phyloP scores from a whole-genome alignment of 2,797 vertebrate species.

The Aulostomus chinensis region DNA sequence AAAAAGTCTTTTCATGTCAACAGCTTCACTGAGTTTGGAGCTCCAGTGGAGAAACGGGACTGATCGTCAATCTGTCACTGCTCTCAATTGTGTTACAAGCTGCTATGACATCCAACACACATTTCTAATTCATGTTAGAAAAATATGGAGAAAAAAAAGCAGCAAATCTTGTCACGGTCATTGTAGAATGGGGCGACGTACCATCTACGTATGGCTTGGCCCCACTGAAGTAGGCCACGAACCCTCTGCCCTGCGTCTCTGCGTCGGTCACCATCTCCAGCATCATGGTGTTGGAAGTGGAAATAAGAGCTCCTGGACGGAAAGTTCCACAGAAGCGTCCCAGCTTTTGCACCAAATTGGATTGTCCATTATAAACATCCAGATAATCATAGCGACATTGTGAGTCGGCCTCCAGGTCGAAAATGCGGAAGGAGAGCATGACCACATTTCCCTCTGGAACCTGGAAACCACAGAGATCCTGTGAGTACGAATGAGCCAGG shows the following conservation, averaged over 20 bases:
- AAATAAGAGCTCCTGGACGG: conserved; percentile 85
- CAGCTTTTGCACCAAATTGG: conserved; percentile 81
- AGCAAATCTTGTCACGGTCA: no score
- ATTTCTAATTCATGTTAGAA: no score
- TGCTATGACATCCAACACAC: no score
- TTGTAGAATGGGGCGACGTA: no score
- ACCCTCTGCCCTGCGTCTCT: conserved; percentile 82
- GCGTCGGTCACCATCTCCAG: conserved; percentile 87
- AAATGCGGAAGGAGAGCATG: conserved; percentile 86
- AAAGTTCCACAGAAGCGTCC: conserved; percentile 92
- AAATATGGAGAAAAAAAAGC: no score
- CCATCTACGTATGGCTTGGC: conserved; percentile 78
- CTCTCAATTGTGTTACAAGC: no score
- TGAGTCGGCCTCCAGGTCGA: conserved; percentile 89
- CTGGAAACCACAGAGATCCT: conserved; percentile 60
- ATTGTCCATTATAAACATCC: conserved; percentile 86
- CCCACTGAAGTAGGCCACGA: conserved; percentile 85
- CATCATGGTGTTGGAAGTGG: conserved; percentile 87
- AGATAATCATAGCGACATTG: conserved; percentile 88
- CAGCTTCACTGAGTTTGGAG: no score
- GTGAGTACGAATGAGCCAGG: background rate
- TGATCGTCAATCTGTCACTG: no score
- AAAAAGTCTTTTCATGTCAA: no score
- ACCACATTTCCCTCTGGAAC: conserved; percentile 88
- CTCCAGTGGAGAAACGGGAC: no score